Evolutionary conservation across 2,797 vertebrate genomes (phyloP), one percentile per base, ranked within the genome.

Genomic region (Danio jaintianensis): DNA sequence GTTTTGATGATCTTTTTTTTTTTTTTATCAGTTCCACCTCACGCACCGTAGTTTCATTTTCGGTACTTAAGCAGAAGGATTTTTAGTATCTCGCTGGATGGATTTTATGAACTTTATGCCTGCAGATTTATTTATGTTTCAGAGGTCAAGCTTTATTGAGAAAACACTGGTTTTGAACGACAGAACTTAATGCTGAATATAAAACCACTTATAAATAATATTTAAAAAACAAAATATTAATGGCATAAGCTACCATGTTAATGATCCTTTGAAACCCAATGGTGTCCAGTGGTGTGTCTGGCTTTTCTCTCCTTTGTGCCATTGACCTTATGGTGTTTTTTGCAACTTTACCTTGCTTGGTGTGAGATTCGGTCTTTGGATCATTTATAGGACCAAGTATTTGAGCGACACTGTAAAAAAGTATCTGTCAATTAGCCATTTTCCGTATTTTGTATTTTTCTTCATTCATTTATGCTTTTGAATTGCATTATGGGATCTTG

Each of bases 141-240:
- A 71, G 80, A 78, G 77, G 86, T 87, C 84, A 87, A 88, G 82
- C 67, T 61, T 82, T 85, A 71, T 67, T 81, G 68, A 78, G 56
- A 52, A 70, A 88, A 91, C 88, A 88, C 88, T 93, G 89, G 82
- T 81, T 83, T 61, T 75, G 72, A 78, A 85, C 85, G 75, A 88
- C 20, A 40, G 2, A 43, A 50, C 59, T 68, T 58, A 20, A 20
- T 10, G 40, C 36, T 42, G 18, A 58, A 43, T 22, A 52, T 64
- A 75, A 64, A 66, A 64, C 29, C 59, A 63, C 59, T 64, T 47
- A 55, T 50, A 83, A 75, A 63, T 62, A 78, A 75, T 75, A 56
- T 61, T n/a, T n/a, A n/a, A n/a, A n/a, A n/a, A 40, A 38, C 45
- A n/a, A 50, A 20, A 67, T n/a, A 55, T 29, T n/a, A 20, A 42